Conservation (phyloP, 2,797 vertebrate species). For the Pterois miles region DNA sequence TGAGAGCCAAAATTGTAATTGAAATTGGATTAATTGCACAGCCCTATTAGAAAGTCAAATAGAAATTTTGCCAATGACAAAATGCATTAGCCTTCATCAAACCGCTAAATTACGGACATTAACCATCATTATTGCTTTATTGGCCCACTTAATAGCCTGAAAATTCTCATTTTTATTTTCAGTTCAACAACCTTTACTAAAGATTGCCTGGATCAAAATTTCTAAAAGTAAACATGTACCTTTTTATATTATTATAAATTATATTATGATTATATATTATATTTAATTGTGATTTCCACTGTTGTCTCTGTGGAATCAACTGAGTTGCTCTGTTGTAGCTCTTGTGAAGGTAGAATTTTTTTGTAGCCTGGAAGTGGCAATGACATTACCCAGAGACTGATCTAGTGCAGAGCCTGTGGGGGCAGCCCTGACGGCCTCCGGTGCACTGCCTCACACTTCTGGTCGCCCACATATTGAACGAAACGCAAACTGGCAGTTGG, state of each 20-base stretch:
- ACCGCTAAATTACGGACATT: not conserved
- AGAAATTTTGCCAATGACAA: not conserved
- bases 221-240: not conserved
- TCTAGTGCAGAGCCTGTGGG: constrained; percentile 65
- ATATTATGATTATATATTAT: too few relatives aligned
- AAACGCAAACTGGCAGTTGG: constrained; percentile 80
- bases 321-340: constrained; percentile 20
- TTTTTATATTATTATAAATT: too few relatives aligned
- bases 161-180: not conserved
- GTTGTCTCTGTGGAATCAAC: constrained; percentile 24
- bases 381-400: constrained; percentile 74
- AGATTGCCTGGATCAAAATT: not conserved
- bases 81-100: not conserved
- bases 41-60: not conserved
- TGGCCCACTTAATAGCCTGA: not conserved
- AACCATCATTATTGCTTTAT: not conserved
- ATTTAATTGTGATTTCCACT: constrained; percentile 24
- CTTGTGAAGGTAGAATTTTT: constrained; percentile 44
- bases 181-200: not conserved
- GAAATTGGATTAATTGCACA: too few relatives aligned
- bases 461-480: constrained; percentile 71
- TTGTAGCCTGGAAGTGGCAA: constrained; percentile 67
- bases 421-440: constrained; percentile 44
- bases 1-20: too few relatives aligned
- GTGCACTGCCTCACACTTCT: constrained; percentile 64